Evolutionary conservation across 92 coral and sea anemone species (phyloP).

Genomic region (Bergia sp.): DNA sequence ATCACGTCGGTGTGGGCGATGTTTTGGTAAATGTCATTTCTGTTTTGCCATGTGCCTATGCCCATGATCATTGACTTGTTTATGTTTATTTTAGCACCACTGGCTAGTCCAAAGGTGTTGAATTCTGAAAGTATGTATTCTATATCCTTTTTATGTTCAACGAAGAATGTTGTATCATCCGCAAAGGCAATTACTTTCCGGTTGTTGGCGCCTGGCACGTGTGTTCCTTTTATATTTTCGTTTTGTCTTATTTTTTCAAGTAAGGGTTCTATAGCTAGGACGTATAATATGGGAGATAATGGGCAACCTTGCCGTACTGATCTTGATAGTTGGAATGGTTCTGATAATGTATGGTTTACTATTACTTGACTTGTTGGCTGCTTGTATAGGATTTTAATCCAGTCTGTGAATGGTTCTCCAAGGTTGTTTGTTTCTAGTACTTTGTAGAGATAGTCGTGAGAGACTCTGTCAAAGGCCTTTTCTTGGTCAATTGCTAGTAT

Average conservation of each 20-base stretch:
- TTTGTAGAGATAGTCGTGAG: not conserved
- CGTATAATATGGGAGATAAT: not conserved
- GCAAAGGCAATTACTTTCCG: not conserved
- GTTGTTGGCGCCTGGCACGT: not conserved
- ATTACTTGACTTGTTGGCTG: not conserved
- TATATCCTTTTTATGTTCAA: not conserved
- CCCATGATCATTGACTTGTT: not conserved
- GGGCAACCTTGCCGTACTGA: not conserved
- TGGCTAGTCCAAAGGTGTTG: not conserved
- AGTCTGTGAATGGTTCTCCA: not conserved
- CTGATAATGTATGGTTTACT: not conserved
- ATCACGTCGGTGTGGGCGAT: not conserved
- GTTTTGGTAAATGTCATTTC: not conserved
- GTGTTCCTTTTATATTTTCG: not conserved
- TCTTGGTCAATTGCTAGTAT: not conserved
- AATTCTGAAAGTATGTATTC: not conserved
- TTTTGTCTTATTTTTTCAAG: not conserved
- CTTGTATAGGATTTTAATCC: not conserved
- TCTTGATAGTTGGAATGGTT: not conserved
- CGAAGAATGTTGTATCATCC: not conserved
- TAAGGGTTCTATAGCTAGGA: not conserved
- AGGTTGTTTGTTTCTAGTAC: not conserved
- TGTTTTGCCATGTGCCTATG: not conserved
- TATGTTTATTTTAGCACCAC: not conserved
- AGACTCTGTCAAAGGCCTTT: not conserved